Base-by-base conservation (phyloP, 2,797 vertebrate genomes). In the Netta rufina region DNA sequence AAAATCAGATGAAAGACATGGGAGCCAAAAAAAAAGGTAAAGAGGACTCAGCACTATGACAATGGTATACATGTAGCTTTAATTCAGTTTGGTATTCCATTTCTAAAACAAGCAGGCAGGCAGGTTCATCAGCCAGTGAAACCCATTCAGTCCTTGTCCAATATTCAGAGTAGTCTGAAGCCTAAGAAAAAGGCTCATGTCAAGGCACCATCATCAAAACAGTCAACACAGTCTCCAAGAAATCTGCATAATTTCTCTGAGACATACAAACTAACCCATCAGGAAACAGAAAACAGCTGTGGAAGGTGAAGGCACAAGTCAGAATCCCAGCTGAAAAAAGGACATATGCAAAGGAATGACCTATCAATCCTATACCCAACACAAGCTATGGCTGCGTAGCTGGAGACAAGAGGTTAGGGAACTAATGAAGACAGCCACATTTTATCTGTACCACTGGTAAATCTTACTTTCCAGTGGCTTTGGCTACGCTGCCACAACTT, bases 381-480 rank as follows among this genome's bases (percentile, higher is more conserved):
- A 39, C 4, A 1, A 25, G 64, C 0, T 0, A n/a, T 2, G 1
- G 33, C 39, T 83, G 21, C 0, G 0, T 8, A 56, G 39, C 79
- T 79, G 36, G 43, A 76, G 24, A 70, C 3, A 1, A 64, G 30
- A 13, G 9, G 6, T 13, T 41, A 17, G 9, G 22, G 43, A 87
- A 36, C 43, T 64, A 64, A 57, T 20, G 21, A 74, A n/a, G 9
- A 70, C 43, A 87, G 57, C 3, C 61, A 51, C 3, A 10, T 60
- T 87, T 87, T 79, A 36, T 70, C 61, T 64, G 83, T 25, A 17
- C 28, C 7, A 0, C 4, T 38, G 39, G 45, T 41, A 71, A 85
- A 77, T 45, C 12, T 49, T 69, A 13, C 71, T 87, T 75, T 51
- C 20, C 61, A 17, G 7, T 39, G 62, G n/a, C 9, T 91, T 89